These are phyloP conservation scores for Urocitellus parryii DNA, from an alignment of 2,113 vertebrate species.

Conservation along the genomic window DNA sequence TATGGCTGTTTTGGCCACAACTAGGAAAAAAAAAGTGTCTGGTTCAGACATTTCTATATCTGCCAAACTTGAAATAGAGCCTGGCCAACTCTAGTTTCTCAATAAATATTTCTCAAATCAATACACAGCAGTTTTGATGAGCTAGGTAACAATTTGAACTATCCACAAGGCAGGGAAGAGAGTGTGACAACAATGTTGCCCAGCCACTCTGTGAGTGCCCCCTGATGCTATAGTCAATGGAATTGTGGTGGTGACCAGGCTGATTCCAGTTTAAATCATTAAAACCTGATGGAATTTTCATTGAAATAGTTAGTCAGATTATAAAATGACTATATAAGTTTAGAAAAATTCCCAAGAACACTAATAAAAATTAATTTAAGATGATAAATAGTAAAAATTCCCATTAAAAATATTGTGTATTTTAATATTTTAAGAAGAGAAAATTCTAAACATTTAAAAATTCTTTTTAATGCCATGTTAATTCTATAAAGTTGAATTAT, in stretches of 20 bases:
- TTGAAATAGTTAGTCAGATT: not conserved
- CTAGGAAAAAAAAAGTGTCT: not conserved
- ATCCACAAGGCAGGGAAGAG: not conserved
- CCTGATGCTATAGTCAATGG: not conserved
- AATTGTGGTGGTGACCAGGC: not conserved
- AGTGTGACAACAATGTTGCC: not conserved
- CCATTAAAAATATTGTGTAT: not conserved
- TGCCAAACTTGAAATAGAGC: not conserved
- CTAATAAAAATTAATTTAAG: not conserved
- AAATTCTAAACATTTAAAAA: conserved; percentile 30
- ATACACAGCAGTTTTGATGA: not conserved
- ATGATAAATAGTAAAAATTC: conserved; percentile 21
- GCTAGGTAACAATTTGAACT: not conserved
- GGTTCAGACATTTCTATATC: not conserved
- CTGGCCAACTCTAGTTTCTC: not conserved
- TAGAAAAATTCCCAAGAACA: not conserved
- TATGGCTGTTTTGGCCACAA: not conserved
- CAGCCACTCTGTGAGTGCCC: not conserved
- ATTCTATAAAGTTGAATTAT: conserved; percentile 33
- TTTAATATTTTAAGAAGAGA: not conserved
- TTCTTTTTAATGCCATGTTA: not conserved
- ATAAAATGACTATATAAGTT: not conserved
- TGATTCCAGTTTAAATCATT: not conserved
- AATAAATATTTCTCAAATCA: not conserved
- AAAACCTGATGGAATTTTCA: not conserved